A percentile compares a stretch with the other conserved stretches of the same genome.
phyloP scores from a whole-genome alignment of 2,888 invertebrate genomes.

The Synanthedon tipuliformis region DNA sequence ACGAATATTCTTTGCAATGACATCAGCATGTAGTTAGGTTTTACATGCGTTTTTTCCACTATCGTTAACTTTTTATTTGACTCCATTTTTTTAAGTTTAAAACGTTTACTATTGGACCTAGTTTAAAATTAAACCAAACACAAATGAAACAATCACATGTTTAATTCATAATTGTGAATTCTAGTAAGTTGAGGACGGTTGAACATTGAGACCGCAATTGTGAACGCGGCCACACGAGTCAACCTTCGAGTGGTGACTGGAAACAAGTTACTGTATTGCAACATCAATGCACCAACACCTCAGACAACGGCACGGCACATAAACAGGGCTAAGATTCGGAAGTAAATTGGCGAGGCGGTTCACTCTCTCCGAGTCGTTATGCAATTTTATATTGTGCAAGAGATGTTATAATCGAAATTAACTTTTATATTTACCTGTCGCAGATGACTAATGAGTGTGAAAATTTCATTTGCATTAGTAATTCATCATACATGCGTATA shows the following conservation, averaged over 20 bases:
- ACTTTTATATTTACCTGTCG: neutral
- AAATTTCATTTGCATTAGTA: too few species aligned
- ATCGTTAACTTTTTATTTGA: conserved; percentile 29
- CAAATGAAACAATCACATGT: neutral
- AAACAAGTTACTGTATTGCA: conserved; percentile 22
- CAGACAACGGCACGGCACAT: neutral
- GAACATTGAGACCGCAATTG: neutral
- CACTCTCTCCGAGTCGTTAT: conserved; percentile 45
- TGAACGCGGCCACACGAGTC: conserved; percentile 50
- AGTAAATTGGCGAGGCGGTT: conserved; percentile 38
- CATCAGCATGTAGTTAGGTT: conserved; percentile 68
- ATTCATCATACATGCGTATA: too few species aligned
- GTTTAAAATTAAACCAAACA: neutral
- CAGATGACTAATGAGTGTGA: too few species aligned
- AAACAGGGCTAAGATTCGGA: conserved; percentile 40
- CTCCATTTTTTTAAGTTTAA: conserved; percentile 30
- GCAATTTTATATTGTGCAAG: conserved; percentile 47
- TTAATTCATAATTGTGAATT: neutral
- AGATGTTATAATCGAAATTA: neutral
- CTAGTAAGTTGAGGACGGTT: neutral
- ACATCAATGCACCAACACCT: conserved; percentile 17
- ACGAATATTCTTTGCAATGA: conserved; percentile 75
- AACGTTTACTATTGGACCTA: neutral
- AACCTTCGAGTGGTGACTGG: conserved; percentile 54
- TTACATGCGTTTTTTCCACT: conserved; percentile 24